Base-by-base conservation (phyloP, 2,888 invertebrate species). In the Choristoneura rosaceana region DNA sequence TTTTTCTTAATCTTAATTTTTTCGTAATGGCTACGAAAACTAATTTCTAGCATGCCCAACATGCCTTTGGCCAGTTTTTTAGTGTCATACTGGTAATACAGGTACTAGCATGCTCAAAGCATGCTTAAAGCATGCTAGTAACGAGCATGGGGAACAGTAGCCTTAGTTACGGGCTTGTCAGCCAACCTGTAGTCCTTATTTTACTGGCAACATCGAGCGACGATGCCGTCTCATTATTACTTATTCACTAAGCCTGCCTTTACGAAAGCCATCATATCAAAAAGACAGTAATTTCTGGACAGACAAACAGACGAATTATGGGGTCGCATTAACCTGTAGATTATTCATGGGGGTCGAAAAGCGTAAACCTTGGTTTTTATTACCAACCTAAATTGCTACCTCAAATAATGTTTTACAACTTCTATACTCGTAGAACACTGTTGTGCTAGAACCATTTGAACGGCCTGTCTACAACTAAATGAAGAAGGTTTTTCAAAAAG, bases 231-330 rank as follows among this genome's bases (percentile, higher is more conserved):
- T 10, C 12, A 5, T 25, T 55, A 12, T 45, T 25, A 41, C 17
- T 62, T 33, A 34, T 64, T 64, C 33, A 33, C n/a, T 12, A 7
- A 4, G 8, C 14, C 33, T 15, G 9, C 8, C 45, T 33, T 34
- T 50, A 64, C 8, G n/a, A n/a, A 64, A 47, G 50, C 50, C 15
- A 64, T 64, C 50, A 12, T 50, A 50, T 64, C 64, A 64, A 64
- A 34, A 7, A 47, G 45, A n/a, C 59, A 14, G 59, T 59, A 59
- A 34, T 64, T 34, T n/a, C 64, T 34, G 4, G 64, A 64, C 33
- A 63, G 47, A n/a, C 64, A 47, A 38, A 64, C 64, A 50, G 34
- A 12, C 64, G 9, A 64, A 64, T 64, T 64, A 64, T 47, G 33
- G n/a, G 4, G 15, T 33, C 64, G 50, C 50, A 63, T 64, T 64